Percentiles rank a stretch among this genome's conserved stretches.
Conservation (phyloP, 2,113 vertebrate species). For the Larimichthys polyactis region DNA sequence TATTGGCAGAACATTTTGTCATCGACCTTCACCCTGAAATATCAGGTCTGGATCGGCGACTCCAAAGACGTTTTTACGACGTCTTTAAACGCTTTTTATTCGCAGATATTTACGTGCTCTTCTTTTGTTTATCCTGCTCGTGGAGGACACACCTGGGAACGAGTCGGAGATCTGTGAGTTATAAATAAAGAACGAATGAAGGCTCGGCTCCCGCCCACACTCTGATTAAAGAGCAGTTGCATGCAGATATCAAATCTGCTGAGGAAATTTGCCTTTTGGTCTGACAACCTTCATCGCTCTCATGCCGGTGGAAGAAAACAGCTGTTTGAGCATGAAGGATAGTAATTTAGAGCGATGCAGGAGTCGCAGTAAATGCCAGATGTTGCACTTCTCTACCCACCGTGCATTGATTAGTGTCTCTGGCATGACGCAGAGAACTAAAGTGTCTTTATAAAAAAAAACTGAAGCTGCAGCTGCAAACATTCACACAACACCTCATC, state of each 20-base stretch:
- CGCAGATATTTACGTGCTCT: neutral
- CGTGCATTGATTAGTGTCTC: neutral
- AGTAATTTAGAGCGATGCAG: conserved; percentile 22
- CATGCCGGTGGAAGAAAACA: conserved; percentile 10
- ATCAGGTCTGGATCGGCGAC: neutral
- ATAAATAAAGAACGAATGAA: neutral
- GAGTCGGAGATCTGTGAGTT: neutral
- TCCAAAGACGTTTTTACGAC: neutral
- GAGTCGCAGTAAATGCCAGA: conserved; percentile 37
- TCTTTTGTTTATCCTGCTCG: neutral
- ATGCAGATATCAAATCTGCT: conserved; percentile 8
- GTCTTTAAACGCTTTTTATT: neutral
- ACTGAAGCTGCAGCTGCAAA: conserved; percentile 4
- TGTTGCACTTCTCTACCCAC: neutral
- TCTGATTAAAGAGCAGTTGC: conserved; percentile 1
- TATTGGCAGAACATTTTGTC: neutral
- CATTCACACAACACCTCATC: neutral
- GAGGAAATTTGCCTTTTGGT: neutral
- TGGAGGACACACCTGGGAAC: neutral
- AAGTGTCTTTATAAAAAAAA: neutral
- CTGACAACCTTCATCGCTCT: conserved; percentile 7
- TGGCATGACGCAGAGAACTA: neutral
- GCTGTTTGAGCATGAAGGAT: conserved; percentile 3
- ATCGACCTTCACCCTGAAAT: neutral
- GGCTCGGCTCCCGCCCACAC: neutral